Evolutionary conservation across 2,888 invertebrate species (phyloP).

Genomic region (Cephonodes hylas): DNA sequence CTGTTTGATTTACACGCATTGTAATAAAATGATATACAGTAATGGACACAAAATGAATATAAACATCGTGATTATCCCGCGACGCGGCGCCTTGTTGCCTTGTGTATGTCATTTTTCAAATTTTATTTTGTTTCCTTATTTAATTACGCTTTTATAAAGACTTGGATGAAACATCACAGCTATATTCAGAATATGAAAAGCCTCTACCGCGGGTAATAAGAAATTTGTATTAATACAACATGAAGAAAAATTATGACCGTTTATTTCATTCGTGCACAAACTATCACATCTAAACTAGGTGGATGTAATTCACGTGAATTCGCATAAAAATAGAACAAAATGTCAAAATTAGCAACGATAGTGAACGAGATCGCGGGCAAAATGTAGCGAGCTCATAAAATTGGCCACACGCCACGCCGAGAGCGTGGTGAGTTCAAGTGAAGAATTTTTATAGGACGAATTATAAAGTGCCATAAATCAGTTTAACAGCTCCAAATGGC

Average conservation of each 20-base stretch:
- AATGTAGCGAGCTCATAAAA: slow-evolving; percentile 17
- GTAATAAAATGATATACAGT: slow-evolving; percentile 53
- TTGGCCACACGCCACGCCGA: slow-evolving; percentile 25
- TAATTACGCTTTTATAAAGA: neutral
- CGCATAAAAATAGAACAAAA: neutral
- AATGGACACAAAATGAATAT: slow-evolving; percentile 36
- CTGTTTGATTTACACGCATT: slow-evolving; percentile 47
- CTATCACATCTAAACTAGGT: neutral
- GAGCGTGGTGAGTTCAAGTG: slow-evolving; percentile 27
- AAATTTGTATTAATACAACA: no score
- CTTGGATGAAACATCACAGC: no score
- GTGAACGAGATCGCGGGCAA: slow-evolving; percentile 5
- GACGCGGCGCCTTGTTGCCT: slow-evolving; percentile 20
- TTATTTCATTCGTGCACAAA: no score
- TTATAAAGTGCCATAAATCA: slow-evolving; percentile 35
- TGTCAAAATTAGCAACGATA: neutral
- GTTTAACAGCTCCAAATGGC: slow-evolving; percentile 31
- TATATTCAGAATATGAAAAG: no score
- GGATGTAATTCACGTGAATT: neutral
- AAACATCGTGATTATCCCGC: slow-evolving; percentile 50
- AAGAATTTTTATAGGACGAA: slow-evolving; percentile 23
- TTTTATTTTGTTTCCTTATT: neutral
- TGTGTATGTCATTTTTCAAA: neutral
- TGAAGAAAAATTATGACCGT: no score
- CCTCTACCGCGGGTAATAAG: no score